phyloP scores from a whole-genome alignment of 2,888 invertebrate genomes.

The Troglohyphantes excavatus region DNA sequence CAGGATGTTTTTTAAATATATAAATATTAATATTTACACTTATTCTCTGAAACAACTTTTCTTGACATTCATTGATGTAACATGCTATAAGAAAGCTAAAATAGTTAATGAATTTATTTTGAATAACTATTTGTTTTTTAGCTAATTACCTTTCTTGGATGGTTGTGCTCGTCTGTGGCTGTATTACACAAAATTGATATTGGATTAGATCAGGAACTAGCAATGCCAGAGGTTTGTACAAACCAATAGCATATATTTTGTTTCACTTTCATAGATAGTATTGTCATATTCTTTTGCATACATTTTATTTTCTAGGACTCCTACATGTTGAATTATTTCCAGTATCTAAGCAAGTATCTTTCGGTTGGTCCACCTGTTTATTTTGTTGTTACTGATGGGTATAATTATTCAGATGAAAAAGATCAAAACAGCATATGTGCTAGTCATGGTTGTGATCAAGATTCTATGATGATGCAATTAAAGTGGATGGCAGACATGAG shows the following conservation, averaged over 20 bases:
- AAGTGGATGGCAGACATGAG: slow-evolving; percentile 84
- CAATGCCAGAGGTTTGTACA: slow-evolving; percentile 92
- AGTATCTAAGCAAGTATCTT: slow-evolving; percentile 90
- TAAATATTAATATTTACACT: no score
- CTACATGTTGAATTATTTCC: slow-evolving; percentile 96
- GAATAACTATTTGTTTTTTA: slow-evolving; percentile 33
- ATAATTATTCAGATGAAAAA: slow-evolving; percentile 87
- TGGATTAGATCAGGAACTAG: slow-evolving; percentile 97
- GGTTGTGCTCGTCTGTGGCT: slow-evolving; percentile 93
- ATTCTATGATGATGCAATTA: slow-evolving; percentile 88
- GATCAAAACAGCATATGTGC: slow-evolving; percentile 88
- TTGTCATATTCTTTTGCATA: not conserved
- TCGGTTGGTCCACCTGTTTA: slow-evolving; percentile 97
- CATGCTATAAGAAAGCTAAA: not conserved
- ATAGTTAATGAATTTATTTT: slow-evolving; percentile 1
- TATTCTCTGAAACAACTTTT: no score
- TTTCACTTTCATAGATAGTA: not conserved
- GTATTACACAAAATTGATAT: slow-evolving; percentile 94
- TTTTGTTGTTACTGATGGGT: slow-evolving; percentile 92
- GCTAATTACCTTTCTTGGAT: slow-evolving; percentile 94
- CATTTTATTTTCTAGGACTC: slow-evolving; percentile 86
- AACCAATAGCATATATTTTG: no score
- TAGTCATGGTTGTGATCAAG: slow-evolving; percentile 85
- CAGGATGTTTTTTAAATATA: no score
- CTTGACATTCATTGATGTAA: no score